A percentile compares a stretch with the other conserved stretches of the same genome.
Evolutionary conservation across 2,888 invertebrate genomes (phyloP).

Genomic region (Embidobia sp.): DNA sequence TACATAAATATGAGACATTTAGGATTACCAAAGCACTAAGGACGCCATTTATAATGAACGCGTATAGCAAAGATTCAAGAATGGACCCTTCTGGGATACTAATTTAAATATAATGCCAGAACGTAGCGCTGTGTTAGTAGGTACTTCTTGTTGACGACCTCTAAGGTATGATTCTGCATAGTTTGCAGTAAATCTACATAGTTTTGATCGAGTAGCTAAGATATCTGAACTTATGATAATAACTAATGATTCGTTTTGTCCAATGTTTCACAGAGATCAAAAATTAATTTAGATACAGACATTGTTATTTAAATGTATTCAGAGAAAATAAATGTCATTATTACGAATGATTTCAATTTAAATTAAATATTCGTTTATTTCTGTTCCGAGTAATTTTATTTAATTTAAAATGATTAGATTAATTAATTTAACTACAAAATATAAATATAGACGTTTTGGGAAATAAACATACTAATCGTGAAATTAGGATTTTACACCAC

Average conservation of each 20-base stretch:
- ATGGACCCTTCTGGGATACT: conserved; percentile 36
- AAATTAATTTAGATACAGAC: too few relatives aligned
- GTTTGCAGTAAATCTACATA: conserved; percentile 36
- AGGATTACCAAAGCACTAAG: conserved; percentile 11
- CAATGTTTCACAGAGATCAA: background rate
- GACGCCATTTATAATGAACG: conserved; percentile 17
- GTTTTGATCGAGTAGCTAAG: conserved; percentile 25
- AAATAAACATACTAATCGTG: too few relatives aligned
- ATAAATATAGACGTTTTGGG: too few relatives aligned
- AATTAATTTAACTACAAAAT: too few relatives aligned
- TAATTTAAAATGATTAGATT: too few relatives aligned
- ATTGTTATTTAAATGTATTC: too few relatives aligned
- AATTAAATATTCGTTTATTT: too few relatives aligned
- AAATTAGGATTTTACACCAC: too few relatives aligned
- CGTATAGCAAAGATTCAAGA: conserved; percentile 26
- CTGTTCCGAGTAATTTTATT: too few relatives aligned
- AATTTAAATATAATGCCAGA: conserved; percentile 33
- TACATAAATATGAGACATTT: conserved; percentile 28
- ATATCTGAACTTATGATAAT: conserved; percentile 23
- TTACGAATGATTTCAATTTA: too few relatives aligned
- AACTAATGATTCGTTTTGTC: conserved; percentile 13
- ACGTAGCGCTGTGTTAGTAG: conserved; percentile 9
- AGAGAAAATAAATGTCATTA: too few relatives aligned
- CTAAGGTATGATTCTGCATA: conserved; percentile 34
- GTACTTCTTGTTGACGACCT: conserved; percentile 38